phyloP scores from a whole-genome alignment of 37 sponge, comb jelly and placozoan species.

The Haliclona indistincta region DNA sequence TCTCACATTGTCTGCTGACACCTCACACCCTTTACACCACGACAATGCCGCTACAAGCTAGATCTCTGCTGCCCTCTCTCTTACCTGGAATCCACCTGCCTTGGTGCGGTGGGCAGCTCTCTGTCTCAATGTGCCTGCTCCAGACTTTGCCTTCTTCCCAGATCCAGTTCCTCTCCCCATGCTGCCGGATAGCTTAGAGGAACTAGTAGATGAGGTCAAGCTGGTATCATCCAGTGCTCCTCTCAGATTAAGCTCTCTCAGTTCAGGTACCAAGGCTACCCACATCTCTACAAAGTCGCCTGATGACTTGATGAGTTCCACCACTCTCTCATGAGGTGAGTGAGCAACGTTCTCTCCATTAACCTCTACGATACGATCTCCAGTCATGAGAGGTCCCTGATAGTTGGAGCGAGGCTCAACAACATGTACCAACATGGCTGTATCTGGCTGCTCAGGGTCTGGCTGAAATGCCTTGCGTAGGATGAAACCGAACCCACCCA shows the following conservation, averaged over 20 bases:
- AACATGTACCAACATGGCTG: constrained; percentile 64
- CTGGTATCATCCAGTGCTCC: constrained; percentile 62
- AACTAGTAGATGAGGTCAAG: neutral
- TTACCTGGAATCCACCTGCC: constrained; percentile 3
- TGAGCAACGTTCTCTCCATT: constrained; percentile 87
- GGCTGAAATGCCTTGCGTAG: constrained; percentile 75
- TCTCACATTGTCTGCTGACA: too few species aligned
- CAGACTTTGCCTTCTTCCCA: constrained; percentile 19
- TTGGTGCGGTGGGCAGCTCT: constrained; percentile 10
- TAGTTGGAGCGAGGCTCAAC: constrained; percentile 66
- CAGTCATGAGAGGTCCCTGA: constrained; percentile 77
- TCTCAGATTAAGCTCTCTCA: constrained; percentile 73
- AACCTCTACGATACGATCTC: constrained; percentile 89
- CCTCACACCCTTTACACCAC: too few species aligned
- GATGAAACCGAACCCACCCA: constrained; percentile 83
- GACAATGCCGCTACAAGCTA: too few species aligned
- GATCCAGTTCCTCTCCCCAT: too few species aligned
- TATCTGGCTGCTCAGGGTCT: constrained; percentile 62
- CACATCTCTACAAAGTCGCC: constrained; percentile 58
- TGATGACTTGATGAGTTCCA: constrained; percentile 82
- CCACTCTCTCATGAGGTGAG: constrained; percentile 74
- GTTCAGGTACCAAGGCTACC: constrained; percentile 83
- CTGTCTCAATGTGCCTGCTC: constrained; percentile 36
- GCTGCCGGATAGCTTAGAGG: constrained; percentile 10
- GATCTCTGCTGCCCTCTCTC: too few species aligned